phyloP scores from a whole-genome alignment of 2,797 vertebrate species.

The Mionectes olivaceus region DNA sequence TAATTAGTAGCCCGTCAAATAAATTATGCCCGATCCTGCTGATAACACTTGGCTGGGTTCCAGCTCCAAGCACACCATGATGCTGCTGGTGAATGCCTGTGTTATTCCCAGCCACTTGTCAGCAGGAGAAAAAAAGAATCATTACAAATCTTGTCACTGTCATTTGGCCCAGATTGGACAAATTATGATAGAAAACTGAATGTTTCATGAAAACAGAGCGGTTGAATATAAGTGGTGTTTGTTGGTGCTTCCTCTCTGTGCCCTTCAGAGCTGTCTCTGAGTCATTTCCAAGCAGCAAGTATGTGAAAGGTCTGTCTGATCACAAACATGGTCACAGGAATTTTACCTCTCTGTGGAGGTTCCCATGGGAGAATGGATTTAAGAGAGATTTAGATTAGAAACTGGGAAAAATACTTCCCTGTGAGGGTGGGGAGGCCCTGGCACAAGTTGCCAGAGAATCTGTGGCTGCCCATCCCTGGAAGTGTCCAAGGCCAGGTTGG shows the following conservation, averaged over 20 bases:
- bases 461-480: not conserved
- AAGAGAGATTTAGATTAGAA: not conserved
- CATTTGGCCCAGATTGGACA: slow-evolving; percentile 42
- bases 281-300: not conserved
- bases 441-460: not conserved
- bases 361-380: not conserved
- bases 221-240: not conserved
- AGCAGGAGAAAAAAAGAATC: slow-evolving; percentile 8
- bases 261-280: not conserved
- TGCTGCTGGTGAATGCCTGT: not conserved
- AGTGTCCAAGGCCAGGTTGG: not conserved
- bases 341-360: not conserved
- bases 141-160: slow-evolving; percentile 39
- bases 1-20: slow-evolving; percentile 51
- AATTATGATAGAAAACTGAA: slow-evolving; percentile 29
- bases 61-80: slow-evolving; percentile 1
- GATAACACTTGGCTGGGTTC: slow-evolving; percentile 45
- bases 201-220: slow-evolving; percentile 31
- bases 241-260: not conserved
- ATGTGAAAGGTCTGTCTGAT: not conserved
- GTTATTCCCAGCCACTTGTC: slow-evolving; percentile 34
- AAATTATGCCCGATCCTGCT: slow-evolving; percentile 1
- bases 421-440: not conserved
- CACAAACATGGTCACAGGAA: not conserved
- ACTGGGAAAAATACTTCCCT: not conserved